These are phyloP conservation scores for Microtus californicus DNA, from an alignment of 2,797 vertebrate genomes.

Conservation along the genomic window DNA sequence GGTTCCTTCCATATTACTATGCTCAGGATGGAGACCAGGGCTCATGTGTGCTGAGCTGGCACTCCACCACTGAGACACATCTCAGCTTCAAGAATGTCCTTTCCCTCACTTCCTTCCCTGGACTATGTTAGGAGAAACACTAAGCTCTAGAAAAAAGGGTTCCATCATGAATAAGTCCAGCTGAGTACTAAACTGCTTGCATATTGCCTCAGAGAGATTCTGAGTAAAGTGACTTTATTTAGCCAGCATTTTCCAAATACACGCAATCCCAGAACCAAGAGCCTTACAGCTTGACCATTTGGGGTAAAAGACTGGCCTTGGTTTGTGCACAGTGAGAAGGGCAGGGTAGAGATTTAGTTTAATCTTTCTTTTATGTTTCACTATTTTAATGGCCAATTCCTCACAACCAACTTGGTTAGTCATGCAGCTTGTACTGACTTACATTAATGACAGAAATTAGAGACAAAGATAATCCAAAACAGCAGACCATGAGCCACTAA, in stretches of 20 bases:
- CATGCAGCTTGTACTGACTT: constrained; percentile 2
- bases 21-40: too few relatives aligned
- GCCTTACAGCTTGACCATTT: neutral
- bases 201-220: neutral
- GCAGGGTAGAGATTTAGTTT: neutral
- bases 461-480: constrained; percentile 49
- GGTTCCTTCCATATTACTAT: neutral
- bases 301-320: neutral
- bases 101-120: neutral
- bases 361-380: neutral
- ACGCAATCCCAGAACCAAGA: neutral
- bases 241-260: neutral
- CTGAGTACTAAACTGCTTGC: neutral
- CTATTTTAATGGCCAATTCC: constrained; percentile 8
- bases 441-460: neutral
- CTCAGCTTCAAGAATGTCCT: neutral
- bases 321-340: neutral
- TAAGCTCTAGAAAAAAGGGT: neutral
- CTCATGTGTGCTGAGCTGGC: neutral
- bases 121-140: neutral
- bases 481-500: neutral
- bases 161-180: neutral
- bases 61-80: neutral
- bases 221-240: neutral
- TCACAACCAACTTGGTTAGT: neutral